A percentile compares a stretch with the other conserved stretches of the same genome.
Conservation (phyloP, 1,140 invertebrate species). For the Teleopsis dalmanni region DNA sequence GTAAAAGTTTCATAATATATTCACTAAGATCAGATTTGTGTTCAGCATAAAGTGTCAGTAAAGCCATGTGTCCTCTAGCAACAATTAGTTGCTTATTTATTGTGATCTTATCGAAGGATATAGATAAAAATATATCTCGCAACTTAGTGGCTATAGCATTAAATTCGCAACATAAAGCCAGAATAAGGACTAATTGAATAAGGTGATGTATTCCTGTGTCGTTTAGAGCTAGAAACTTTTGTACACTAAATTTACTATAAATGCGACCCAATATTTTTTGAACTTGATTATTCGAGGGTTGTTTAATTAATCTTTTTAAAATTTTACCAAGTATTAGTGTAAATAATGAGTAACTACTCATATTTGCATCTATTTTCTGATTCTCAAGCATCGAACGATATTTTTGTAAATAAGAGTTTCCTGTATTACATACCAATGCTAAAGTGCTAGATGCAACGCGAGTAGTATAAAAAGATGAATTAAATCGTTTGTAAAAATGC, state of each 20-base stretch:
- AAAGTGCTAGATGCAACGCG: constrained; percentile 18
- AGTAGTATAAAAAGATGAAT: constrained; percentile 25
- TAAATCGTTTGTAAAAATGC: constrained; percentile 35
- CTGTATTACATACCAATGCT: constrained; percentile 26
- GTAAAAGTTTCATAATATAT: constrained; percentile 30
- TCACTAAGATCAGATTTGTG: constrained; percentile 20
- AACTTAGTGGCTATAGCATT: constrained; percentile 26
- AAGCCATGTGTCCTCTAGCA: constrained; percentile 37
- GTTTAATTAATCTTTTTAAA: background rate
- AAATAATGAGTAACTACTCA: constrained; percentile 34
- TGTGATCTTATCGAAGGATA: constrained; percentile 31
- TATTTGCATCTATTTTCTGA: constrained; percentile 26
- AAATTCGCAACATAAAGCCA: constrained; percentile 25
- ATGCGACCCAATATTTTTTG: constrained; percentile 40
- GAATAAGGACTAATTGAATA: constrained; percentile 33
- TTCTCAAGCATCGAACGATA: constrained; percentile 21
- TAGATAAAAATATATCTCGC: constrained; percentile 28
- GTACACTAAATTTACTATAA: constrained; percentile 37
- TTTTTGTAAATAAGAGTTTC: constrained; percentile 29
- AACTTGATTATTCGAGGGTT: constrained; percentile 15
- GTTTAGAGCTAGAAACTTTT: constrained; percentile 36
- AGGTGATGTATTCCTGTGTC: constrained; percentile 41
- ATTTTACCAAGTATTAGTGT: constrained; percentile 30
- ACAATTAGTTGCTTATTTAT: constrained; percentile 21
- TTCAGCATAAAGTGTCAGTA: constrained; percentile 30